These are phyloP conservation scores for Cheilosia vernalis DNA, from an alignment of 2,888 invertebrate species.

Conservation along the genomic window DNA sequence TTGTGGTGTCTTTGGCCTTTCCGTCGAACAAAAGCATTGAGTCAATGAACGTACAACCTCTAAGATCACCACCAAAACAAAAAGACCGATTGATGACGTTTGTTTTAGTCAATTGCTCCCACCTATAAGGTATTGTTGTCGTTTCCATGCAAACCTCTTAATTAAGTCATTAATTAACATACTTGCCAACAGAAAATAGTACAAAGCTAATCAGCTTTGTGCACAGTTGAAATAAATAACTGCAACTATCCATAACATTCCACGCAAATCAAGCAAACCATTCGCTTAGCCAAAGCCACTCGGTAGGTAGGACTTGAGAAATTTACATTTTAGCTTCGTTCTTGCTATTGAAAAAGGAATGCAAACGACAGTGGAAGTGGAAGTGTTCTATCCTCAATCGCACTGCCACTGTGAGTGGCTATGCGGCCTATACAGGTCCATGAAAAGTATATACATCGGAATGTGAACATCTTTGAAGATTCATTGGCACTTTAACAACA, in stretches of 20 bases:
- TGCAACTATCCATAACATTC: constrained; percentile 4
- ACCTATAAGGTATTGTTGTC: too few species aligned
- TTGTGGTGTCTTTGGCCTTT: too few species aligned
- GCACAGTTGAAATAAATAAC: not conserved
- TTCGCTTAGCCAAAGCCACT: constrained; percentile 12
- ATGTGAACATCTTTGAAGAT: constrained; percentile 48
- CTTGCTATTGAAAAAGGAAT: constrained; percentile 7
- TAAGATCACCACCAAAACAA: too few species aligned
- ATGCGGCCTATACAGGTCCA: not conserved
- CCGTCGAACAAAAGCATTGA: too few species aligned
- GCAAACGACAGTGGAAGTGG: constrained; percentile 28
- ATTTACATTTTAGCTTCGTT: constrained; percentile 26
- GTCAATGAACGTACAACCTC: too few species aligned
- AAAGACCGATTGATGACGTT: too few species aligned
- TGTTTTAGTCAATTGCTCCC: too few species aligned
- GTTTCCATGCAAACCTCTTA: too few species aligned
- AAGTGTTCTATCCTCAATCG: constrained; percentile 32
- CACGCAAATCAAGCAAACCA: constrained; percentile 1
- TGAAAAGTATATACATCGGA: constrained; percentile 30
- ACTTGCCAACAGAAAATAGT: not conserved
- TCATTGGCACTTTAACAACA: constrained; percentile 45
- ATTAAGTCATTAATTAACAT: too few species aligned
- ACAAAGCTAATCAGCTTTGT: not conserved
- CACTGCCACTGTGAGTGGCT: constrained; percentile 22
- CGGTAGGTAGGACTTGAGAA: constrained; percentile 19